Evolutionary conservation across 2,888 invertebrate species (phyloP), one percentile per base, ranked within the genome.

Genomic region (Scaptomyza parva): DNA sequence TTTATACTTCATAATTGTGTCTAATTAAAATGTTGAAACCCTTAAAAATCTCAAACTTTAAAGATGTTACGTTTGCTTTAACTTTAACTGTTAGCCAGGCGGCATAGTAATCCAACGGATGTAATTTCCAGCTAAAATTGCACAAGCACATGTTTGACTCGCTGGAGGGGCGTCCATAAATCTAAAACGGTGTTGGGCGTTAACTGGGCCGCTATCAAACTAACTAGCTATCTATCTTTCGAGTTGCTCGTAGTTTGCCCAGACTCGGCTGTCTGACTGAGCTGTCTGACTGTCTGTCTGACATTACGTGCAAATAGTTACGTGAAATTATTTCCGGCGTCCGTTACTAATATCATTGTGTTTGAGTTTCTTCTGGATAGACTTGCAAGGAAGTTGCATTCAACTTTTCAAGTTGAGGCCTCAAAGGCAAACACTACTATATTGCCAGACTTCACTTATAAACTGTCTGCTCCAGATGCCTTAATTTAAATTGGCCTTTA

Each of bases 271-370:
- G 53, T 7, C 64, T 57, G 58, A 33, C 65, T 53, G 45, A 44
- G 39, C 61, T 48, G 20, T 9, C 48, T 17, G 52, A 50, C 60
- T 45, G 62, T 9, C 48, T 17, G 52, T 53, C 60, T 45, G 62
- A 62, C 60, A 59, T 59, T 81, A 82, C 85, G 82, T 82, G 82
- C 82, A 82, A 85, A 85, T 82, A 82, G 82, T 70, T 77, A 79
- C 82, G 82, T 77, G 67, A 82, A 82, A 82, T 85, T 85, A 85
- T 85, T 85, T 82, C 82, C 82, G 82, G 79, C 63, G 59, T 75
- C 82, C 69, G 74, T 78, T 72, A 75, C 82, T 71, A 73, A 80
- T 80, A 82, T 82, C 72, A 72, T 70, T 70, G 54, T 65, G 69
- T 81, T 71, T 61, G 74, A 71, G 64, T 57, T 71, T 63, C 75